Conservation (phyloP, 2,888 invertebrate genomes). For the Malachius bipustulatus region DNA sequence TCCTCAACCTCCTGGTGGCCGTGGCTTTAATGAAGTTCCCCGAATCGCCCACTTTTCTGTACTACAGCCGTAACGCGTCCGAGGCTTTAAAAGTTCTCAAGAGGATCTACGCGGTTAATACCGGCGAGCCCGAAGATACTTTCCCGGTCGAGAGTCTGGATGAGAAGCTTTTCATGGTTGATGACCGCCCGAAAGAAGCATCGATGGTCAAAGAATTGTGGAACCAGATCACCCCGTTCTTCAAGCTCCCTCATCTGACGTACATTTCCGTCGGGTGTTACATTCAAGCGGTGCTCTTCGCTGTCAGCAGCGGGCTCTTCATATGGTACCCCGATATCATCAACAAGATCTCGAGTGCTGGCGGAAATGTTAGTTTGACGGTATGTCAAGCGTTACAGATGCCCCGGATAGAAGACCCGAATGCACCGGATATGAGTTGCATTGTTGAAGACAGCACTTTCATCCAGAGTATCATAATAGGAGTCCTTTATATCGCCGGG, state of each 20-base stretch:
- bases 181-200: neutral
- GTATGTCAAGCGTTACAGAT: slow-evolving; percentile 23
- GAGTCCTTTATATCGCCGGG: slow-evolving; percentile 15
- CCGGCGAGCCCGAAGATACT: slow-evolving; percentile 29
- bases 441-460: slow-evolving; percentile 16
- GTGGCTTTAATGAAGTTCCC: slow-evolving; percentile 46
- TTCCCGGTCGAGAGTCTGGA: slow-evolving; percentile 18
- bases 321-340: slow-evolving; percentile 28
- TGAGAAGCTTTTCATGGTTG: slow-evolving; percentile 3
- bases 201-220: slow-evolving; percentile 15
- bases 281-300: slow-evolving; percentile 24
- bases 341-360: slow-evolving; percentile 19
- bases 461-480: slow-evolving; percentile 20
- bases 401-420: slow-evolving; percentile 6
- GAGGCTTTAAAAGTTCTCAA: slow-evolving; percentile 49
- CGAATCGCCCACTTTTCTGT: slow-evolving; percentile 69
- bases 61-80: slow-evolving; percentile 47
- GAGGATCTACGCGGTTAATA: slow-evolving; percentile 47
- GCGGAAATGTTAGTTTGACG: slow-evolving; percentile 16
- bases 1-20: slow-evolving; percentile 52
- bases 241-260: slow-evolving; percentile 18
- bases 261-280: slow-evolving; percentile 20
- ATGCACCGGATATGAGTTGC: neutral
- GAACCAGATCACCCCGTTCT: slow-evolving; percentile 20
- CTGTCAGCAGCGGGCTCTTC: slow-evolving; percentile 23